A percentile compares a stretch with the other conserved stretches of the same genome.
phyloP scores from a whole-genome alignment of 2,888 invertebrate genomes.

The Strigamia transsilvanica region DNA sequence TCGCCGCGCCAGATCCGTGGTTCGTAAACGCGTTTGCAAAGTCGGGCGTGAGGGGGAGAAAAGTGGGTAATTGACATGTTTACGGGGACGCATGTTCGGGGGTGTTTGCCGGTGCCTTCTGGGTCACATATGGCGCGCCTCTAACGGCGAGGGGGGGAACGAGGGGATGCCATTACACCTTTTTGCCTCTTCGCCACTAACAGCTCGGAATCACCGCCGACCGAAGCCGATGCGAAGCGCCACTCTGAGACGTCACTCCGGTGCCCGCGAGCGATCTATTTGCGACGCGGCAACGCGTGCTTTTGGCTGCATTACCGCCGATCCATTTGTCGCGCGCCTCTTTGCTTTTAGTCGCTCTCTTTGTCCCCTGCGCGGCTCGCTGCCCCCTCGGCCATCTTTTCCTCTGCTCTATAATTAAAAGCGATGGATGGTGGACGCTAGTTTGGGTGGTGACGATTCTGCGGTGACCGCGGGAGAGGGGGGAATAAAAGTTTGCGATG shows the following conservation, averaged over 20 bases:
- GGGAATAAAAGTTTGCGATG: background rate
- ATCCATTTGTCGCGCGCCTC: slow-evolving; percentile 14
- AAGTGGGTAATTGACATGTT: slow-evolving; percentile 39
- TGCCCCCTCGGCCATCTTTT: background rate
- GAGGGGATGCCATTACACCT: background rate
- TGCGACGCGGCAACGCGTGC: background rate
- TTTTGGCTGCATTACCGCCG: background rate
- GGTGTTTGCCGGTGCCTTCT: background rate
- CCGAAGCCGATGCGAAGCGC: too few species aligned
- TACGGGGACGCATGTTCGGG: slow-evolving; percentile 20
- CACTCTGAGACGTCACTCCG: background rate
- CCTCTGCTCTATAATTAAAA: slow-evolving; percentile 16
- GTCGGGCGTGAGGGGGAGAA: background rate
- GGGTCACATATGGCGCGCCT: slow-evolving; percentile 1
- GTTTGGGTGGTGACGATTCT: background rate
- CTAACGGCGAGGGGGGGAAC: background rate
- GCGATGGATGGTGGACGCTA: background rate
- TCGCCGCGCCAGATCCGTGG: background rate
- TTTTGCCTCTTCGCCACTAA: slow-evolving; percentile 9
- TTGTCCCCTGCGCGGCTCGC: background rate
- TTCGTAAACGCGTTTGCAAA: background rate
- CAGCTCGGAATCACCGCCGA: background rate
- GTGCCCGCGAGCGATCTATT: background rate
- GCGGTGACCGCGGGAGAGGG: background rate
- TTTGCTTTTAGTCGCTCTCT: background rate